These are phyloP conservation scores for Aspidoscelis tigris DNA, from an alignment of 2,113 vertebrate genomes.

Conservation along the genomic window DNA sequence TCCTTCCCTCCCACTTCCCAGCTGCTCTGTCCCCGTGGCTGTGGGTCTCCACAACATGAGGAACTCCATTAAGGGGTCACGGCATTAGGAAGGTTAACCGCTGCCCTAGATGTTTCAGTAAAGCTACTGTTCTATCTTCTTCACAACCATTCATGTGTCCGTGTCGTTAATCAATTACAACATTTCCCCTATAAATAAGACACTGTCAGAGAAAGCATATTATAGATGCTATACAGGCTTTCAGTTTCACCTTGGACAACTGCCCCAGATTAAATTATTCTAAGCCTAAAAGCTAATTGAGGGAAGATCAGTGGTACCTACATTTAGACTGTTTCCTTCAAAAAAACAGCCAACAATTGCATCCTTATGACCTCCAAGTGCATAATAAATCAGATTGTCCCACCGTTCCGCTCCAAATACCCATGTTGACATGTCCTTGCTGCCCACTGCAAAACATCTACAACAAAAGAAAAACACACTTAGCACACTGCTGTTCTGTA, in stretches of 20 bases:
- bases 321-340: slow-evolving; percentile 91
- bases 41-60: too few species aligned
- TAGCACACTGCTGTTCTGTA: neutral
- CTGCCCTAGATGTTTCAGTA: too few species aligned
- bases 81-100: too few species aligned
- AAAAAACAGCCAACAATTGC: slow-evolving; percentile 93
- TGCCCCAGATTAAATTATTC: neutral
- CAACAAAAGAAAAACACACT: neutral
- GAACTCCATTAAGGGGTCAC: too few species aligned
- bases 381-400: slow-evolving; percentile 94
- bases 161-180: too few species aligned
- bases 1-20: too few species aligned
- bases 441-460: slow-evolving; percentile 95
- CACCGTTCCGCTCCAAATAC: slow-evolving; percentile 96
- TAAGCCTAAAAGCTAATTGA: neutral
- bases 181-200: neutral
- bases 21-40: too few species aligned
- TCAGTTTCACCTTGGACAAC: neutral
- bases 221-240: neutral
- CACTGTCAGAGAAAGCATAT: neutral
- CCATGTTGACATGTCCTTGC: slow-evolving; percentile 97
- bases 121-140: too few species aligned
- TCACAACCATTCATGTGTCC: too few species aligned
- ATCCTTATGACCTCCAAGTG: slow-evolving; percentile 93
- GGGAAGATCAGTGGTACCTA: slow-evolving; percentile 71